These are phyloP conservation scores for Clarias batrachus DNA, from an alignment of 2,113 vertebrate genomes.

Conservation along the genomic window DNA sequence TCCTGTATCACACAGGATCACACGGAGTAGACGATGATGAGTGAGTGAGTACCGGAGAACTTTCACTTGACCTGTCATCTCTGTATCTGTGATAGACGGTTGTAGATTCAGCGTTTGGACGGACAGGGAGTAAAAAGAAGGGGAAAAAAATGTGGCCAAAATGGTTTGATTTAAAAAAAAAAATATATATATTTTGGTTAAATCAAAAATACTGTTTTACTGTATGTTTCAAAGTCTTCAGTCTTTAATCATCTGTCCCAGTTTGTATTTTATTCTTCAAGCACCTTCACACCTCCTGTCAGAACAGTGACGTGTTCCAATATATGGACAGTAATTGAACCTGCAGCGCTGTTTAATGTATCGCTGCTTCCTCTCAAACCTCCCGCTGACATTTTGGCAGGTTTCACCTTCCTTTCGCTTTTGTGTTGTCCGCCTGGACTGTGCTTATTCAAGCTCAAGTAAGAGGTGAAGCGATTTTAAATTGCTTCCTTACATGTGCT, in stretches of 20 bases:
- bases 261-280: neutral
- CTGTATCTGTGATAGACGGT: too few relatives aligned
- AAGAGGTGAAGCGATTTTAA: slow-evolving; percentile 11
- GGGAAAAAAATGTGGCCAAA: neutral
- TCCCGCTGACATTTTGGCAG: slow-evolving; percentile 32
- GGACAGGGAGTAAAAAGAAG: too few relatives aligned
- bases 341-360: slow-evolving; percentile 19
- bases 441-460: slow-evolving; percentile 22
- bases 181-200: neutral
- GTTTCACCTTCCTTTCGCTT: slow-evolving; percentile 17
- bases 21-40: too few relatives aligned
- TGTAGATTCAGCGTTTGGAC: too few relatives aligned
- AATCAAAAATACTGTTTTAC: neutral
- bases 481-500: slow-evolving; percentile 26
- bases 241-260: neutral
- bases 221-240: neutral
- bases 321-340: slow-evolving; percentile 20
- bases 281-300: neutral
- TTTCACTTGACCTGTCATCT: too few relatives aligned
- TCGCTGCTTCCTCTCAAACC: slow-evolving; percentile 27
- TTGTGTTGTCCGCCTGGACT: slow-evolving; percentile 15
- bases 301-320: neutral
- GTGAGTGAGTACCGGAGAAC: too few relatives aligned
- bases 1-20: too few relatives aligned
- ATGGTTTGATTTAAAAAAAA: neutral